Conservation (phyloP, 2,113 vertebrate genomes). For the Pterocles burchelli region DNA sequence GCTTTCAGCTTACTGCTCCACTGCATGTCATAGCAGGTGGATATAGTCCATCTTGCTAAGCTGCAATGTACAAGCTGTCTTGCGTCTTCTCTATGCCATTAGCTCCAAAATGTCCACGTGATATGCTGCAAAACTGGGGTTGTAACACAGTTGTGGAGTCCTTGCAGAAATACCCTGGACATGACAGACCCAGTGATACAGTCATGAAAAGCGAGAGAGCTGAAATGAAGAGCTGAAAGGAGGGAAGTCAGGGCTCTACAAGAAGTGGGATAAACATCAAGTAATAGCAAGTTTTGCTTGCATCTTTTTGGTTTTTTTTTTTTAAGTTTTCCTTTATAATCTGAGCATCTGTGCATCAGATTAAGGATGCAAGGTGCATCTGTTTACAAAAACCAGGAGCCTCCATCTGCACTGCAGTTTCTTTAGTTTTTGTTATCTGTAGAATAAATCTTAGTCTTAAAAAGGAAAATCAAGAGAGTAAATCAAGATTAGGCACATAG, state of each 20-base stretch:
- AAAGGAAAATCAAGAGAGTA: background rate
- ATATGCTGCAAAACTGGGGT: background rate
- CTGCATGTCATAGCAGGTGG: background rate
- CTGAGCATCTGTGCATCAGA: background rate
- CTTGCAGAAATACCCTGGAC: background rate
- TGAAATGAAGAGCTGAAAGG: background rate
- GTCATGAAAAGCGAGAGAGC: background rate
- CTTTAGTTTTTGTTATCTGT: constrained; percentile 4
- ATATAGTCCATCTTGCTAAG: background rate
- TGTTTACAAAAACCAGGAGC: constrained; percentile 14
- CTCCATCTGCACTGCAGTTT: background rate
- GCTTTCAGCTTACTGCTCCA: background rate
- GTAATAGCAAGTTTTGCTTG: background rate
- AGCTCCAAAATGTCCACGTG: background rate
- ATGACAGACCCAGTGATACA: background rate
- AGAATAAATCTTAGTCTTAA: background rate
- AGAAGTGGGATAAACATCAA: background rate
- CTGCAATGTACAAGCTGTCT: background rate
- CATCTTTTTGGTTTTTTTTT: background rate
- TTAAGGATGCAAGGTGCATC: background rate
- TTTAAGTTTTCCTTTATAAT: background rate
- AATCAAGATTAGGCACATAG: constrained; percentile 1
- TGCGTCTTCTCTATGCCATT: background rate
- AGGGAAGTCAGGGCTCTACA: background rate
- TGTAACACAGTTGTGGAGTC: background rate